Evolutionary conservation across 2,113 vertebrate genomes (phyloP).

Genomic region (Xenotilapia flavipinnis): DNA sequence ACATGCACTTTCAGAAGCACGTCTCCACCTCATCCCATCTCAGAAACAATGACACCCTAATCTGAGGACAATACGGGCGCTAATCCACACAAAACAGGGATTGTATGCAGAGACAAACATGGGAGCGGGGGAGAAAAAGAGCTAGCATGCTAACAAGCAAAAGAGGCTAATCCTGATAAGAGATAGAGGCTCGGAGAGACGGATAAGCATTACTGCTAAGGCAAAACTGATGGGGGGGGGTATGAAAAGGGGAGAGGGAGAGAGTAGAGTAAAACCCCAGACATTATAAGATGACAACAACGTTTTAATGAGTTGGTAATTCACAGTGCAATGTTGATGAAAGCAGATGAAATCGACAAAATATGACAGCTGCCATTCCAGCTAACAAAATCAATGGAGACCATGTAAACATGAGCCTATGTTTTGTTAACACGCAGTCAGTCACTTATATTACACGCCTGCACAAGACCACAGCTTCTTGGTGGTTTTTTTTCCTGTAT

Average conservation of each 20-base stretch:
- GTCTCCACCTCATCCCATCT: conserved; percentile 17
- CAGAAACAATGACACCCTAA: conserved; percentile 56
- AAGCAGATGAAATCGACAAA: neutral
- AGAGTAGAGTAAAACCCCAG: neutral
- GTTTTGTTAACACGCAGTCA: neutral
- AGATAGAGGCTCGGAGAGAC: conserved; percentile 30
- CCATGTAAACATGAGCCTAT: neutral
- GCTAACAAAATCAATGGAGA: neutral
- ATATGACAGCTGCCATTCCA: neutral
- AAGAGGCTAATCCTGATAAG: conserved; percentile 59
- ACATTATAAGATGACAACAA: neutral
- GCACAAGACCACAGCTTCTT: neutral
- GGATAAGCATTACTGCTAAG: conserved; percentile 15
- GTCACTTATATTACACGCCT: neutral
- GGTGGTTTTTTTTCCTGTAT: fast-evolving
- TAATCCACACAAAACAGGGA: conserved; percentile 66
- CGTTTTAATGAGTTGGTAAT: neutral
- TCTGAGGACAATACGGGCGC: conserved; percentile 50
- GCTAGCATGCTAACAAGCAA: conserved; percentile 36
- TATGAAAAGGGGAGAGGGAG: neutral
- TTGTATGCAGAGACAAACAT: conserved; percentile 40
- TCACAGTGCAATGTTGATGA: neutral
- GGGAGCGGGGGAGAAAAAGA: neutral
- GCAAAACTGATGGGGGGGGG: neutral
- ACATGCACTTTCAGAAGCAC: neutral